Conservation (phyloP, 2,888 invertebrate species). For the Aspidapion aeneum region DNA sequence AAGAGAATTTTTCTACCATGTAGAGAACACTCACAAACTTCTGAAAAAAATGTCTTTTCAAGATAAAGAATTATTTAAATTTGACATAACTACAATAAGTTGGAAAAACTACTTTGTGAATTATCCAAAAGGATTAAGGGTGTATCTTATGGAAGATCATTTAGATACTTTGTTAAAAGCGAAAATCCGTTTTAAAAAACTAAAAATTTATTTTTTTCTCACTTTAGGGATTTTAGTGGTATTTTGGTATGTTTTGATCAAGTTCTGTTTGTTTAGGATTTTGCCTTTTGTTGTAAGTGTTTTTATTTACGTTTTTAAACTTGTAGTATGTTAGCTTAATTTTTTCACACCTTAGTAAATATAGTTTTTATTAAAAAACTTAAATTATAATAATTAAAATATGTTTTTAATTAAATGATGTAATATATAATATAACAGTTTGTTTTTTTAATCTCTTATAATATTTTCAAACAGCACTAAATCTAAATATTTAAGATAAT, state of each 20-base stretch:
- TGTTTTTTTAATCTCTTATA: too few species aligned
- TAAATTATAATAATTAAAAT: too few species aligned
- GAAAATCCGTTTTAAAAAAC: not conserved
- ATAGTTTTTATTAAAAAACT: too few species aligned
- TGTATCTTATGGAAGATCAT: conserved; percentile 72
- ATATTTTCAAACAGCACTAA: too few species aligned
- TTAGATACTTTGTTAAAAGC: conserved; percentile 14
- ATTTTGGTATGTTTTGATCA: conserved; percentile 11
- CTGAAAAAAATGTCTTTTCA: conserved; percentile 54
- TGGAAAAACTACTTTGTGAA: conserved; percentile 72
- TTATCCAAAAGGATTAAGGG: conserved; percentile 69
- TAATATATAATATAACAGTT: too few species aligned
- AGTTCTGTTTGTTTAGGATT: conserved; percentile 13
- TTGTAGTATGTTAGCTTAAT: not conserved
- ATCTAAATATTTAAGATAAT: too few species aligned
- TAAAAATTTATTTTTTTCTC: conserved; percentile 1
- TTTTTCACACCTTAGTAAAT: too few species aligned
- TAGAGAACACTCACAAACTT: conserved; percentile 58
- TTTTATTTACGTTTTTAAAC: not conserved
- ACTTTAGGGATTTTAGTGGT: not conserved
- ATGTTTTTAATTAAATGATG: too few species aligned
- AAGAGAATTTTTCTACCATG: conserved; percentile 71
- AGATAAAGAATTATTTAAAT: conserved; percentile 59
- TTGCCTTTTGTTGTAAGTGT: conserved; percentile 12
- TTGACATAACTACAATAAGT: conserved; percentile 66